Base-by-base conservation (phyloP, 2,113 vertebrate species). In the Periophthalmodon schlosseri region DNA sequence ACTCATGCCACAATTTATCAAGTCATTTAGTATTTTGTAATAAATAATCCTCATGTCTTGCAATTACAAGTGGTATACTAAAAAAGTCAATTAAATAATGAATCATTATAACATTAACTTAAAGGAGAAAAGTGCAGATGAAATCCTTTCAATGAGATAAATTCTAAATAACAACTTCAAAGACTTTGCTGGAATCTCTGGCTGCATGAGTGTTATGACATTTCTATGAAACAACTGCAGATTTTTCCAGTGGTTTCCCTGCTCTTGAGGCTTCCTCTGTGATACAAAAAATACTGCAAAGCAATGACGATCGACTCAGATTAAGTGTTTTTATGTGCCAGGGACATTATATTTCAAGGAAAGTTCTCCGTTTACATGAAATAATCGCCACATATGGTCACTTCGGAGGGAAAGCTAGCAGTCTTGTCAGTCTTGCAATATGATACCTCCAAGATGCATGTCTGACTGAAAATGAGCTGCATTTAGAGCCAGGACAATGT, bases 361-460 rank as follows among this genome's bases (percentile, higher is more conserved):
- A 76, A 73, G 49, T 28, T 23, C 33, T 49, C 11, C 47, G 13
- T 69, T 68, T 63, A 76, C 56, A 75, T 70, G 21, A 24, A 69
- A 81, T 63, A 67, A 50, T 28, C 36, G 68, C 68, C 70, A 63
- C 78, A 76, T 60, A 76, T 34, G 39, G 78, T 78, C 73, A 72
- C 75, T 74, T 63, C 73, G 75, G 73, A 44, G 18, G 7, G 57
- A 24, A 16, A 67, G 84, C 78, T 84, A 87, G 79, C 80, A 69
- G 70, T 57, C 68, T 71, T 68, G 60, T 69, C 75, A 69, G 83
- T 80, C 85, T 85, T 66, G 89, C 77, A 91, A 90, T 83, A 72
- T 73, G 86, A 90, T 87, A 82, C 69, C 70, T 66, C 28, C 20
- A 20, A 74, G 77, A 81, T 65, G n/a, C 34, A n/a, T 21, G 61